phyloP scores from a whole-genome alignment of 2,113 vertebrate species.

The Eleginops maclovinus region DNA sequence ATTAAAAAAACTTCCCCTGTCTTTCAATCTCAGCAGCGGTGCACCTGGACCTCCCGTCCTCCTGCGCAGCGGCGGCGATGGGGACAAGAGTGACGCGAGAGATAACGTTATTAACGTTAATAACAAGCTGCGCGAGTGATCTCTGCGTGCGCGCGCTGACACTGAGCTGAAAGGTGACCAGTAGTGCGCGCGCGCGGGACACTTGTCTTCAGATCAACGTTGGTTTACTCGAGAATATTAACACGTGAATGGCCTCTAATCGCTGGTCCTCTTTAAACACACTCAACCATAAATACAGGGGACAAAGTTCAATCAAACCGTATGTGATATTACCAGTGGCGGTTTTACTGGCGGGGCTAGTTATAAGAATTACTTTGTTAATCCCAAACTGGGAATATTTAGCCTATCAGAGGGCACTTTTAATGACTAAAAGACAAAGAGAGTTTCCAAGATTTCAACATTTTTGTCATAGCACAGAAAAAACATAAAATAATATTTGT shows the following conservation, averaged over 20 bases:
- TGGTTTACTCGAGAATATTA: not conserved
- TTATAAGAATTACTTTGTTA: too few relatives aligned
- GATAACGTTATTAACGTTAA: slow-evolving; percentile 79
- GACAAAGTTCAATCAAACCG: not conserved
- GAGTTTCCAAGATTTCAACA: too few relatives aligned
- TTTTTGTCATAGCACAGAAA: too few relatives aligned
- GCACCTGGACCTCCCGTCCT: slow-evolving; percentile 66
- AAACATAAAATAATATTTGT: too few relatives aligned
- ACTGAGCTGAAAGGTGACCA: slow-evolving; percentile 13
- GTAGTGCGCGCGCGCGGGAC: slow-evolving; percentile 25
- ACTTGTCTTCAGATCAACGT: not conserved
- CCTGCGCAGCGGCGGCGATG: slow-evolving; percentile 34
- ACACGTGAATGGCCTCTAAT: not conserved
- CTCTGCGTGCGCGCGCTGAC: slow-evolving; percentile 49
- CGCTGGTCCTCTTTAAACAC: too few relatives aligned
- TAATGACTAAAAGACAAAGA: too few relatives aligned
- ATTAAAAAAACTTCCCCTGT: slow-evolving; percentile 46
- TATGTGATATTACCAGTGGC: not conserved
- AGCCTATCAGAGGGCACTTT: too few relatives aligned
- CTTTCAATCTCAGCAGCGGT: slow-evolving; percentile 65
- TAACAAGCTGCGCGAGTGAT: slow-evolving; percentile 53
- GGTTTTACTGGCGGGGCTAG: too few relatives aligned
- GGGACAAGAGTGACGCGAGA: slow-evolving; percentile 74
- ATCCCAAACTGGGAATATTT: too few relatives aligned
- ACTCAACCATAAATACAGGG: not conserved